Evolutionary conservation across 2,888 invertebrate species (phyloP), one percentile per base, ranked within the genome.

Genomic region (Plemyria rubiginata): DNA sequence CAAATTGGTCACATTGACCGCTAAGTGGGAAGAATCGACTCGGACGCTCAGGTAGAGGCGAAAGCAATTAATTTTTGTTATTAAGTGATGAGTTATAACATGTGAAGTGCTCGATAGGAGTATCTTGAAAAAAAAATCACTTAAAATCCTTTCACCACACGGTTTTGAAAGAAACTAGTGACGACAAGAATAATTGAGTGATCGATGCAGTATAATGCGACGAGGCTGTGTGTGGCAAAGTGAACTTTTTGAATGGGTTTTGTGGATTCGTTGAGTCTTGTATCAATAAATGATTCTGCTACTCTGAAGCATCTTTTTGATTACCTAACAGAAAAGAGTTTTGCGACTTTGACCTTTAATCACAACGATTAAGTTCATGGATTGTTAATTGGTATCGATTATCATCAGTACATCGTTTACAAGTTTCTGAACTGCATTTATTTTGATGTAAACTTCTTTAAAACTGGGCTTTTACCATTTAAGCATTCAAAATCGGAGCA

Each of bases 1-100:
- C 85, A 85, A 86, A 91, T 89, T 87, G 90, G 88, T 88, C 81
- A 89, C 91, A 84, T 87, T 85, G 88, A 88, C 90, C 86, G 88
- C 86, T 87, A 87, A 87, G 83, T 88, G 83, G 87, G 79, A 83
- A 87, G 82, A 85, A 85, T 84, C 75, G 81, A 78, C 80, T 79
- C 79, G 74, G 76, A 80, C 51, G 54, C 52, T 53, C 50, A 32
- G 53, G 60, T 53, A 53, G 63, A 56, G 54, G 40, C 54, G 48
- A 54, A 51, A 60, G 60, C 41, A 60, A 49, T 64, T 60, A 55
- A 50, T 56, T 54, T 36, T 70, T 70, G 76, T 73, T 32, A 32
- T 32, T 72, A 54, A 41, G 38, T 60, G 55, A 54, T 64, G 71
- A 54, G n/a, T n/a, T n/a, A n/a, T n/a, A n/a, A n/a, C n/a, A n/a